Percentiles rank a stretch among this genome's conserved stretches.
Conservation (phyloP, 2,888 invertebrate species). For the Acleris laterana region DNA sequence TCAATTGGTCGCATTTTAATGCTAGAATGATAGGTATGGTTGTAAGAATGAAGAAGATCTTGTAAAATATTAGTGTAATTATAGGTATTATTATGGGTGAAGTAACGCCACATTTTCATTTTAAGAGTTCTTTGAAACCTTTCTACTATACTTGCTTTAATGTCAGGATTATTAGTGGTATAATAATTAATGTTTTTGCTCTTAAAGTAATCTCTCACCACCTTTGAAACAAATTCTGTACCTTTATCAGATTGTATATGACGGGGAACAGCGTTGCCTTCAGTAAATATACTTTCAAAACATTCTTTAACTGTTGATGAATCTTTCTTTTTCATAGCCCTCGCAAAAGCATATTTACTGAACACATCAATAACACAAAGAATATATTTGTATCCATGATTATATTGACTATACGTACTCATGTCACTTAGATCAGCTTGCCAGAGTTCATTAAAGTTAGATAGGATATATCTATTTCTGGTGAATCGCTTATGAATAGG, state of each 20-base stretch:
- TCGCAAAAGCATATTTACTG: slow-evolving; percentile 41
- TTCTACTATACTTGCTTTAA: slow-evolving; percentile 45
- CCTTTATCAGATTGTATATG: slow-evolving; percentile 43
- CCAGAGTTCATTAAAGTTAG: slow-evolving; percentile 40
- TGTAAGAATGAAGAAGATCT: slow-evolving; percentile 27
- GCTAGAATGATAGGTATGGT: slow-evolving; percentile 43
- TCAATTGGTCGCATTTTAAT: slow-evolving; percentile 45
- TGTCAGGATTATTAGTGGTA: slow-evolving; percentile 44
- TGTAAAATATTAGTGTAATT: slow-evolving; percentile 28
- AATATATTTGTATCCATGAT: slow-evolving; percentile 42
- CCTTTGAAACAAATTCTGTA: slow-evolving; percentile 43
- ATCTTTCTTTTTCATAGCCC: slow-evolving; percentile 41
- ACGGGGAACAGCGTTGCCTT: slow-evolving; percentile 36
- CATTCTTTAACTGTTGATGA: slow-evolving; percentile 39
- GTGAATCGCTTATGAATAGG: slow-evolving; percentile 35
- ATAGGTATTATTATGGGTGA: slow-evolving; percentile 31
- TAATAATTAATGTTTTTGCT: slow-evolving; percentile 40
- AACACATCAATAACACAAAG: slow-evolving; percentile 45
- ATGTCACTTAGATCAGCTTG: slow-evolving; percentile 43
- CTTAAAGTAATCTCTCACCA: slow-evolving; percentile 17
- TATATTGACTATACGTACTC: slow-evolving; percentile 39
- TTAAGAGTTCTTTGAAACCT: slow-evolving; percentile 46
- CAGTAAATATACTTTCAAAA: slow-evolving; percentile 43
- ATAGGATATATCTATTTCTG: slow-evolving; percentile 42
- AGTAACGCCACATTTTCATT: slow-evolving; percentile 45